Evolutionary conservation across 2,888 invertebrate species (phyloP).

Genomic region (Gisinianus flammeolus): DNA sequence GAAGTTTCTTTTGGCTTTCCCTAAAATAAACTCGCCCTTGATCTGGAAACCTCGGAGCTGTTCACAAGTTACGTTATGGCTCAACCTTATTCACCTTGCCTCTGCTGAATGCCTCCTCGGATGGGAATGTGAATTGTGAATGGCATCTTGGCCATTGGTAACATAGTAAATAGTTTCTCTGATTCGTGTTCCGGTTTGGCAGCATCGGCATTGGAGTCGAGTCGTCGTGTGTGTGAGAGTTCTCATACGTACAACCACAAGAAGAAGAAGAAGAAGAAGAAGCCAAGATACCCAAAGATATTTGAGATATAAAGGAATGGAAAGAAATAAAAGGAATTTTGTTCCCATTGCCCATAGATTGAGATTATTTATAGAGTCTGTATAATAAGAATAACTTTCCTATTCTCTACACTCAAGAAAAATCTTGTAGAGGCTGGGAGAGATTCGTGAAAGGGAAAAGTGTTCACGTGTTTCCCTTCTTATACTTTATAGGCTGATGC

Average conservation of each 20-base stretch:
- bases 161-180: not conserved
- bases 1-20: not conserved
- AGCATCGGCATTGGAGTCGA: not conserved
- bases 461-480: not conserved
- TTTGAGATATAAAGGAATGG: too few relatives aligned
- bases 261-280: too few relatives aligned
- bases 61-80: not conserved
- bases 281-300: too few relatives aligned
- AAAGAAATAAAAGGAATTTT: too few relatives aligned
- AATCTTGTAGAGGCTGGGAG: not conserved
- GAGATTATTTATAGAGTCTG: not conserved
- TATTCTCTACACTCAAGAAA: not conserved
- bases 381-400: not conserved
- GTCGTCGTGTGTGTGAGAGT: not conserved
- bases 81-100: not conserved
- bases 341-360: not conserved
- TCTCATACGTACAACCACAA: not conserved
- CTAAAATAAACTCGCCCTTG: too few relatives aligned
- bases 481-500: too few relatives aligned
- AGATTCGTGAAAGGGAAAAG: not conserved
- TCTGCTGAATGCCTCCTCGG: not conserved
- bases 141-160: not conserved
- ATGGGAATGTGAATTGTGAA: too few relatives aligned
- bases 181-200: not conserved
- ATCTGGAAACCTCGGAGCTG: too few relatives aligned